Evolutionary conservation across 2,113 vertebrate species (phyloP), one percentile per base, ranked within the genome.

Genomic region (Solea senegalensis): DNA sequence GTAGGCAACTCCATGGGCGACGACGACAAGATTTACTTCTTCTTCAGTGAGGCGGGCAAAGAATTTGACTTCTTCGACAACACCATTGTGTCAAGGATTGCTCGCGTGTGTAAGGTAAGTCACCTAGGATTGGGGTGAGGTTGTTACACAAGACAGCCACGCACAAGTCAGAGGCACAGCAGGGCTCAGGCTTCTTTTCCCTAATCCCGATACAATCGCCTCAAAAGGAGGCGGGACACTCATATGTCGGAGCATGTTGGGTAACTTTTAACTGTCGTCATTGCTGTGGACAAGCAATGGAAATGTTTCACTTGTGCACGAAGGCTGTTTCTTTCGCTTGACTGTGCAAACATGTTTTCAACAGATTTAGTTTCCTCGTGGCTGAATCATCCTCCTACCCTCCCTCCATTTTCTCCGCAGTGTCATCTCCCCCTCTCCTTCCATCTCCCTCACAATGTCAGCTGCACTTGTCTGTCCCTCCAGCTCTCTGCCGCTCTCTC

Each of bases 1-100:
- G 15, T 83, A 0, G 94, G 91, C 45, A 95, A 93, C 85, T 46
- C 85, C 0, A 84, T 93, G 4, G 94, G 94, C 0, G 94, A 95
- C 0, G 96, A 98, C 0, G 95, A 97, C 90, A 98, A 98, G 89
- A 93, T 98, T 71, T 98, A 97, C 93, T 98, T 97, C 92, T 98
- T 98, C 95, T 98, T 98, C 81, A 96, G 96, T 0, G 97, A 98
- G 89, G 95, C 94, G 0, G 97, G 96, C 46, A 97, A 97, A 78
- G 97, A 98, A 78, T 96, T 98, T 0, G 96, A 97, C 88, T 98
- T 97, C 89, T 98, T 98, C 0, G 96, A 97, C 91, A 96, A 96
- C 90, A 97, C 96, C 45, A 93, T 97, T 0, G 96, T 98, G 72
- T 97, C 97, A 2, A 94, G 97, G 72, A 93, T 98, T 0, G 96